Percentiles rank a stretch among this genome's conserved stretches.
These are phyloP conservation scores for Pithys albifrons DNA, from an alignment of 2,113 vertebrate species.

Conservation along the genomic window DNA sequence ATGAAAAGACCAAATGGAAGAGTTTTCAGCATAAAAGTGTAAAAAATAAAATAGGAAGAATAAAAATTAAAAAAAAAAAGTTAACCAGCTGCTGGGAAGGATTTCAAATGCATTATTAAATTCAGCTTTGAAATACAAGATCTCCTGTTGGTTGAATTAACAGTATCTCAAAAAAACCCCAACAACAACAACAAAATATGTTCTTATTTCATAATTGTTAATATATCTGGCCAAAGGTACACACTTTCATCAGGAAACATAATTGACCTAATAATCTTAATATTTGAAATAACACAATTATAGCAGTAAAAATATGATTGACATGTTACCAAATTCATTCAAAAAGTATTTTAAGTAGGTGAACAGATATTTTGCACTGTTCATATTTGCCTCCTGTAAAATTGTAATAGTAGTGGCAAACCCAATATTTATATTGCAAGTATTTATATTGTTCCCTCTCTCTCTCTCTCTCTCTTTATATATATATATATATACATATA, in stretches of 20 bases:
- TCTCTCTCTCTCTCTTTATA: no score
- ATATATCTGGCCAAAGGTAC: background rate
- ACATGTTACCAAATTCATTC: background rate
- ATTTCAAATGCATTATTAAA: background rate
- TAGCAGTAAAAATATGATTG: background rate
- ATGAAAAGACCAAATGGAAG: background rate
- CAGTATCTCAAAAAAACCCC: background rate
- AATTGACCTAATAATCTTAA: background rate
- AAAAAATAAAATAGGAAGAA: background rate
- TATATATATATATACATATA: no score
- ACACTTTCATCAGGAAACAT: background rate
- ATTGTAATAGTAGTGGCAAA: background rate
- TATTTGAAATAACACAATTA: background rate
- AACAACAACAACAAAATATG: background rate
- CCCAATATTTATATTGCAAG: no score
- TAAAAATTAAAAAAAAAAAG: background rate
- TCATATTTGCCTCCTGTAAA: background rate
- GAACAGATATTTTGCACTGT: background rate
- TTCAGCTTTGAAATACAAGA: background rate
- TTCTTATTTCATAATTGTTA: background rate
- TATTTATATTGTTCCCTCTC: no score
- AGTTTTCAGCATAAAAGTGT: background rate
- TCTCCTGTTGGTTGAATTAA: background rate
- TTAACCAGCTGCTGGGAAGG: background rate
- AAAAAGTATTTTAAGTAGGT: background rate